Conservation (phyloP, 2,888 invertebrate species). For the Dryadula phaetusa region DNA sequence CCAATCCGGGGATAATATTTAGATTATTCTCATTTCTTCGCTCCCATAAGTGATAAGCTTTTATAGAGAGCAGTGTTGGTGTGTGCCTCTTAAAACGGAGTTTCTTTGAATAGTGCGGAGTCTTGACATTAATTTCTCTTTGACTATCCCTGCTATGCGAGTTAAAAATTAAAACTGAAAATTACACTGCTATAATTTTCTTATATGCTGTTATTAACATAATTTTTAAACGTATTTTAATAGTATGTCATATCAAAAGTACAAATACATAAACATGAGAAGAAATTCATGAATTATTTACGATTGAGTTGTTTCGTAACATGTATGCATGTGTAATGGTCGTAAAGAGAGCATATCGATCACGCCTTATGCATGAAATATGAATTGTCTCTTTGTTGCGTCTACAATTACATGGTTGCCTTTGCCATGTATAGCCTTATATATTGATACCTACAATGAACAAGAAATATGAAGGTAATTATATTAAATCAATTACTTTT, state of each 20-base stretch:
- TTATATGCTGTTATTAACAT: too few species aligned
- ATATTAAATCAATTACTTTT: not conserved
- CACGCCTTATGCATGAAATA: slow-evolving; percentile 77
- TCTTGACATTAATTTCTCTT: too few species aligned
- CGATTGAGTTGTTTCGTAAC: slow-evolving; percentile 40
- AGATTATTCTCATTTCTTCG: too few species aligned
- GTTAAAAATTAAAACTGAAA: too few species aligned
- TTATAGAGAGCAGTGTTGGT: too few species aligned
- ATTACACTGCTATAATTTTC: too few species aligned
- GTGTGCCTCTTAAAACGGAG: too few species aligned
- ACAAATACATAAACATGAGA: not conserved
- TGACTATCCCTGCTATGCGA: too few species aligned
- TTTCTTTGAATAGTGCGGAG: too few species aligned
- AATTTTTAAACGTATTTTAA: not conserved
- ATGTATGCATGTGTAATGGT: slow-evolving; percentile 46
- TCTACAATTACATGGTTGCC: slow-evolving; percentile 56
- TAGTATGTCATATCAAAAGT: not conserved
- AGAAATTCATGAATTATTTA: slow-evolving; percentile 15
- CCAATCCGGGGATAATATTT: too few species aligned
- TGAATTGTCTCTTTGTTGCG: slow-evolving; percentile 74
- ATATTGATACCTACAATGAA: not conserved
- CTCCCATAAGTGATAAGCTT: too few species aligned
- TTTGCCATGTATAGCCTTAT: not conserved
- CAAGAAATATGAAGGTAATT: not conserved
- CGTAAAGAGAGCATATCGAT: slow-evolving; percentile 58